Base-by-base conservation (phyloP, 2,888 invertebrate species). In the Acronicta aceris region DNA sequence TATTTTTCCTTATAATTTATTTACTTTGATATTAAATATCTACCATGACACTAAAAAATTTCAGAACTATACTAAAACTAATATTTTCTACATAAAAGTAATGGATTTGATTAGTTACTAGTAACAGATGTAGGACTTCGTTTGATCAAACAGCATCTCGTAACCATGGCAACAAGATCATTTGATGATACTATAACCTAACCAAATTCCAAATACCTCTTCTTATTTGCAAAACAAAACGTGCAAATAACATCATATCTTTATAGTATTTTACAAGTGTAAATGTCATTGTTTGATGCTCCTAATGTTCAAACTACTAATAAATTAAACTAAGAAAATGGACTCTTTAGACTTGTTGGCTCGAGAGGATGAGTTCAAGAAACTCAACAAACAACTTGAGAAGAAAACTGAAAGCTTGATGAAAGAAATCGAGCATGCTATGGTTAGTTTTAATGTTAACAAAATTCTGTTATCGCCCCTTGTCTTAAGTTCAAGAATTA, bases 291-390 rank as follows among this genome's bases (percentile, higher is more conserved):
- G 45, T n/a, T 38, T 21, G 41, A 27, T 49, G 53, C 15, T 45
- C 9, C n/a, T 61, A 65, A 15, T 47, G 50, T 65, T 42, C 33
- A 57, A 60, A 42, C 53, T 63, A 49, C 27, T 62, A 40, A 65
- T 48, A 59, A 43, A 51, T 3, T 38, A 47, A 43, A 51, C 4
- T 38, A 47, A 17, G 51, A 83, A 77, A 71, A 93, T 94, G 94
- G 92, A 94, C 73, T 87, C 89, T 10, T 36, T 84, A n/a, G 89
- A 91, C 16, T 80, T 94, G 48, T 71, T 94, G 76, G 94, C 92
- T 5, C 88, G 93, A 15, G 94, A 94, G 80, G 88, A 93, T 83
- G 93, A 93, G 77, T 94, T 91, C 64, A 93, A 91, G 70, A 92
- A 91, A 68, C 84, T 94, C 4, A 94, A 94, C 66, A 91, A 90